Base-by-base conservation (phyloP, 2,888 invertebrate genomes). In the Cabera pusaria region DNA sequence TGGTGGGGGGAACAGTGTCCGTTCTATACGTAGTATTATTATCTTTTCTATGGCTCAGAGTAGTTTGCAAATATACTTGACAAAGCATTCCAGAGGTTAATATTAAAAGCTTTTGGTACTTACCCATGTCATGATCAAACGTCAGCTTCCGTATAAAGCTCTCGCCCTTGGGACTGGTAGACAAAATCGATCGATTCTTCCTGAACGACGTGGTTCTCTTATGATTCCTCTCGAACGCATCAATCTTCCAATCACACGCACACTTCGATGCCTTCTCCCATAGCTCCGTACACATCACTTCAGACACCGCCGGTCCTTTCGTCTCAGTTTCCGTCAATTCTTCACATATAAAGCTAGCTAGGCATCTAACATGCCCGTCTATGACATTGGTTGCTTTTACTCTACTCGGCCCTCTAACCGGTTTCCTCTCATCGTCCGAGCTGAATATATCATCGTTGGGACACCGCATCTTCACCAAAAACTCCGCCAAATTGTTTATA, bases 181-280 rank as follows among this genome's bases (percentile, higher is more conserved):
- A 88, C 43, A 88, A 63, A 18, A 78, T 83, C 21, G 91, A 85
- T 44, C 91, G 79, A 39, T 82, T 90, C 56, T 91, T 86, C 46
- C 91, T 90, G 25, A 90, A 83, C 44, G 89, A 90, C 0, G 88
- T 83, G 38, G 84, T 89, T 58, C 85, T 90, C 55, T 89, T 86
- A 23, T 80, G 83, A 20, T 84, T 91, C 52, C 90, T 77, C 60
- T 90, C 69, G 56, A 90, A 80, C 53, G 80, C 54, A 52, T 90
- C 80, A 37, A 90, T 66, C 64, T 90, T 91, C 91, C 92, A 93
- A 3, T 90, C 85, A 61, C 94, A 94, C n/a, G 81, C 58, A 53
- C 94, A 94, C 16, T 90, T 87, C 0, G 80, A 71, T 8, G 92
- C 81, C 4, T 65, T 77, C 9, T 81, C 74, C 94, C 94, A 94